A percentile compares a stretch with the other conserved stretches of the same genome.
Evolutionary conservation across 2,113 vertebrate genomes (phyloP).

Genomic region (Erythrocercus mccallii): DNA sequence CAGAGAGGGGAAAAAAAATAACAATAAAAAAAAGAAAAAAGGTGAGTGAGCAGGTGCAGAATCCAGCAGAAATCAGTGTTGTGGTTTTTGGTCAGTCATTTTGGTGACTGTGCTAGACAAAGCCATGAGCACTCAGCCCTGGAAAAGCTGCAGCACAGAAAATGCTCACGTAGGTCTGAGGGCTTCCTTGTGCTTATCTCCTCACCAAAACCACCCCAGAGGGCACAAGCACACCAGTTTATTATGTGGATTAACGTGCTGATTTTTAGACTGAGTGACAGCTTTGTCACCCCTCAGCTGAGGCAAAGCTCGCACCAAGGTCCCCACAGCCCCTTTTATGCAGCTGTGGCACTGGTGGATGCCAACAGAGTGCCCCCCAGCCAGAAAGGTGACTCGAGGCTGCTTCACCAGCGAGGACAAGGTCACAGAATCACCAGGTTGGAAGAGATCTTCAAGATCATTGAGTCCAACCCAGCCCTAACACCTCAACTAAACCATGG

Average conservation of each 20-base stretch:
- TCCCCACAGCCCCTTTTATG: background rate
- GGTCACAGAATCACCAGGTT: background rate
- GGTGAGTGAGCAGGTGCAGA: background rate
- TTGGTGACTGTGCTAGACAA: background rate
- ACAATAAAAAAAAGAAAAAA: background rate
- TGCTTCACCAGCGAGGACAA: background rate
- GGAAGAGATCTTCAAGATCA: background rate
- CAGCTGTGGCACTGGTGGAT: background rate
- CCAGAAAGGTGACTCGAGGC: background rate
- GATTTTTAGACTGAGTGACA: background rate
- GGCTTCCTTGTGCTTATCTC: background rate
- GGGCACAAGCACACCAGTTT: background rate
- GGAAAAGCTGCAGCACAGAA: background rate
- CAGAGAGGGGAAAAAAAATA: background rate
- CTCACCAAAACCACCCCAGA: background rate
- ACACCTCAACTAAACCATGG: background rate
- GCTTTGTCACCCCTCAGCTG: background rate
- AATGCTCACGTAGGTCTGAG: background rate
- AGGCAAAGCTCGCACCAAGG: background rate
- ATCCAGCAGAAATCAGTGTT: background rate
- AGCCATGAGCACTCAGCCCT: background rate
- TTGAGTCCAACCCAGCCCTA: background rate
- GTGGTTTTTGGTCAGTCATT: background rate
- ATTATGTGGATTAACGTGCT: fast-evolving
- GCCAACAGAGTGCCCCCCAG: background rate